Evolutionary conservation across 1,140 invertebrate genomes (phyloP).

Genomic region (Papilio helenus): DNA sequence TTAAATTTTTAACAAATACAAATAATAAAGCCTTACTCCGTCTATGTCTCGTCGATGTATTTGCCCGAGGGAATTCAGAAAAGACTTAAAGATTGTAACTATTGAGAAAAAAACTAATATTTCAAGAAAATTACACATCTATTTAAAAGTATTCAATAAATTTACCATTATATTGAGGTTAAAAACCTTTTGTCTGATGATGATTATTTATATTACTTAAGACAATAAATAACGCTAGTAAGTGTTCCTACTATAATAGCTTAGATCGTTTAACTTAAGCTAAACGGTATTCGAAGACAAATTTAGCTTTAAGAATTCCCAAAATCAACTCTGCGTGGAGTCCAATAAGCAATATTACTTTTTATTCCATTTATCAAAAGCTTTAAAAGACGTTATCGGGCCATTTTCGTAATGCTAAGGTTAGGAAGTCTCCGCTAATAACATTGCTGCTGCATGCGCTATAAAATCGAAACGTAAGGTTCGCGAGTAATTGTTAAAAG

Average conservation of each 20-base stretch:
- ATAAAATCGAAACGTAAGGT: conserved; percentile 40
- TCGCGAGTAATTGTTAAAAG: conserved; percentile 43
- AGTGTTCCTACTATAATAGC: background rate
- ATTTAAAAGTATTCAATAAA: no score
- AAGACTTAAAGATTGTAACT: background rate
- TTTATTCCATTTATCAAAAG: conserved; percentile 28
- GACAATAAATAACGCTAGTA: no score
- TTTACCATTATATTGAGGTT: no score
- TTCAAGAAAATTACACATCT: background rate
- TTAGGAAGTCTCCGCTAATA: conserved; percentile 32
- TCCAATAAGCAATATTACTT: conserved; percentile 1
- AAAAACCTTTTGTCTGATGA: no score
- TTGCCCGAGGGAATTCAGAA: background rate
- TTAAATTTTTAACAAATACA: conserved; percentile 29
- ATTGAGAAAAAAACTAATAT: background rate
- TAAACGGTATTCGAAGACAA: background rate
- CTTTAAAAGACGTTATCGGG: conserved; percentile 24
- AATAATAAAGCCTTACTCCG: background rate
- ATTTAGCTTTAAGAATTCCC: background rate
- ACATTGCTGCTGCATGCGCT: conserved; percentile 34
- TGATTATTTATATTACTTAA: no score
- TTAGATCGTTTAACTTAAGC: background rate
- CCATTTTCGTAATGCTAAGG: conserved; percentile 23
- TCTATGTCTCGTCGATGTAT: background rate
- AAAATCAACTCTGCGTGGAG: background rate